Base-by-base conservation (phyloP, 2,888 invertebrate species). In the Sminthurides aquaticus region DNA sequence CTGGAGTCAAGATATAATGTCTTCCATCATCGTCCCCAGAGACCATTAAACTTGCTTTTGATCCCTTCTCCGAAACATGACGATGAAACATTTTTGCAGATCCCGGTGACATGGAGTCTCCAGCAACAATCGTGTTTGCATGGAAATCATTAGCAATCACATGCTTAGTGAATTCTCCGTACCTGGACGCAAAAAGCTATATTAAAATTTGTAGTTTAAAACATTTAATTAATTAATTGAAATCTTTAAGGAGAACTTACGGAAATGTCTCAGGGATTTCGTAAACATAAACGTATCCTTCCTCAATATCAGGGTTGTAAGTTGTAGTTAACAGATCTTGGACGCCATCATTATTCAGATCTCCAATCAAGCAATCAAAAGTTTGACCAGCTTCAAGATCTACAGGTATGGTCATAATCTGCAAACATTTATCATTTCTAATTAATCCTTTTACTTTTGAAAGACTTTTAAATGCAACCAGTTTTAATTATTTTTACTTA, bases 1-100 rank as follows among this genome's bases (percentile, higher is more conserved):
- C 52, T 2, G 76, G 76, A 24, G 69, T 69, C 57, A 76, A 63
- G 59, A 76, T 69, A 69, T 76, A 76, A 66, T 75, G 73, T 3
- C 68, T 64, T 1, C 76, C 76, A 64, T 76, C 76, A 58, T 76
- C 76, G 69, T 76, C 76, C 18, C 76, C 76, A 52, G 76, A 76
- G n/a, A 76, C 58, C 34, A 75, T 64, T 26, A 76, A 69, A 70
- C 72, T 75, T 0, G 75, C 75, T 62, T 76, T 76, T 49, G 69
- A 22, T 43, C 72, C 71, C 11, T 67, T 69, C 48, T 74, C 75
- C n/a, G 67, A 73, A 18, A 68, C 66, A 34, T 69, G 67, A 29
- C 74, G 76, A 66, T 76, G 74, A 68, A 75, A 76, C 24, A 69
- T 57, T 62, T 74, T 71, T 2, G 74, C 73, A 2, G 72, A 69